Percentiles rank a stretch among this genome's conserved stretches.
phyloP scores from a whole-genome alignment of 2,888 invertebrate species.

The Hypomecis punctinalis region DNA sequence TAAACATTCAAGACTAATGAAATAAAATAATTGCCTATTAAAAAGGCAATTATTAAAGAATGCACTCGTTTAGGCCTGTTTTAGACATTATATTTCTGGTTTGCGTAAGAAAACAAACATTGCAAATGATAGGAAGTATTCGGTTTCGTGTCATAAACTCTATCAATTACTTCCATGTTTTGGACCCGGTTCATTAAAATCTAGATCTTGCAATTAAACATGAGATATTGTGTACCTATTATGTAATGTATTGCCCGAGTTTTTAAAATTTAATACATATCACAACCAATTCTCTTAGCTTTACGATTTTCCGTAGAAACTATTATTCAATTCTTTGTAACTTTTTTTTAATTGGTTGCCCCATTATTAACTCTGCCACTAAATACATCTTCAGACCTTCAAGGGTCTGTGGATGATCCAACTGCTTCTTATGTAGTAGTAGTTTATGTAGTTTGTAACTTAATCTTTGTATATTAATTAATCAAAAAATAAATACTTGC shows the following conservation, averaged over 20 bases:
- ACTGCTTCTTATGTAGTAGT: too few relatives aligned
- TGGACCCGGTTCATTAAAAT: slow-evolving; percentile 13
- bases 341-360: too few relatives aligned
- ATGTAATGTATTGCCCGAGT: background rate
- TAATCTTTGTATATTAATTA: too few relatives aligned
- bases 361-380: too few relatives aligned
- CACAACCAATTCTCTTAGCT: too few relatives aligned
- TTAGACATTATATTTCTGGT: slow-evolving; percentile 19
- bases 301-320: too few relatives aligned
- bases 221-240: background rate
- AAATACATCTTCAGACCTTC: too few relatives aligned
- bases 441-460: too few relatives aligned
- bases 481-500: too few relatives aligned
- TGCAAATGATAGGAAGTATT: slow-evolving; percentile 23
- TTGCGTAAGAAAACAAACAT: slow-evolving; percentile 23
- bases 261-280: too few relatives aligned
- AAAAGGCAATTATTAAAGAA: slow-evolving; percentile 16
- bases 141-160: slow-evolving; percentile 31
- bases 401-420: too few relatives aligned
- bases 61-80: slow-evolving; percentile 4
- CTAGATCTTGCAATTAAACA: slow-evolving; percentile 1
- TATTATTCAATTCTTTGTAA: too few relatives aligned
- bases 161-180: slow-evolving; percentile 13
- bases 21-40: slow-evolving; percentile 19
- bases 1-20: slow-evolving; percentile 11